Conservation (phyloP, 2,797 vertebrate species). For the Mallotus villosus region DNA sequence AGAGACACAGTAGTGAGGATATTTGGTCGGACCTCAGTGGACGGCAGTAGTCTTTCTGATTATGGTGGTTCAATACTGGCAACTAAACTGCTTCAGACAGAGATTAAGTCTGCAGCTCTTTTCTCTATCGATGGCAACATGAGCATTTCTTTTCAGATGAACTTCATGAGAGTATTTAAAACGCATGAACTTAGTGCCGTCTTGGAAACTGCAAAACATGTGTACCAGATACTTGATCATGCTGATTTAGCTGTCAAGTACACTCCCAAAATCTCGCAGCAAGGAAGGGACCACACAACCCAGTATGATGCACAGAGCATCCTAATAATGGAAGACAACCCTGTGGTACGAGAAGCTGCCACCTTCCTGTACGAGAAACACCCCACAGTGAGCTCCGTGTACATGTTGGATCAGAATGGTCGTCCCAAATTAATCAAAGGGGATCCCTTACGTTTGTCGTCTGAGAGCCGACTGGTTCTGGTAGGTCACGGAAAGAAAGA, state of each 20-base stretch:
- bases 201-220: conserved; percentile 37
- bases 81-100: conserved; percentile 31
- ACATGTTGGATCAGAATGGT: conserved; percentile 35
- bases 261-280: too few species aligned
- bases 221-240: conserved; percentile 37
- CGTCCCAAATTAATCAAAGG: conserved; percentile 38
- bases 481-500: conserved; percentile 41
- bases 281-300: conserved; percentile 41
- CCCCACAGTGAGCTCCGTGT: conserved; percentile 40
- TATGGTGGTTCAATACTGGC: conserved; percentile 42
- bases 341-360: conserved; percentile 32
- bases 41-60: conserved; percentile 43
- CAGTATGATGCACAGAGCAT: conserved; percentile 58
- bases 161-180: conserved; percentile 35
- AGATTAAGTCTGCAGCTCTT: conserved; percentile 19
- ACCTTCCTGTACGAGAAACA: conserved; percentile 44
- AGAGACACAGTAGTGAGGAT: conserved; percentile 36
- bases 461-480: conserved; percentile 52
- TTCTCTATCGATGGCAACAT: conserved; percentile 43
- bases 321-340: conserved; percentile 46
- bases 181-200: conserved; percentile 22
- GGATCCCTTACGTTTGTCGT: conserved; percentile 30
- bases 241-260: conserved; percentile 1
- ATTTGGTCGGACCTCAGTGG: conserved; percentile 40
- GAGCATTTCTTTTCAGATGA: conserved; percentile 31